Base-by-base conservation (phyloP, 2,797 vertebrate genomes). In the Anolis apletophallus region DNA sequence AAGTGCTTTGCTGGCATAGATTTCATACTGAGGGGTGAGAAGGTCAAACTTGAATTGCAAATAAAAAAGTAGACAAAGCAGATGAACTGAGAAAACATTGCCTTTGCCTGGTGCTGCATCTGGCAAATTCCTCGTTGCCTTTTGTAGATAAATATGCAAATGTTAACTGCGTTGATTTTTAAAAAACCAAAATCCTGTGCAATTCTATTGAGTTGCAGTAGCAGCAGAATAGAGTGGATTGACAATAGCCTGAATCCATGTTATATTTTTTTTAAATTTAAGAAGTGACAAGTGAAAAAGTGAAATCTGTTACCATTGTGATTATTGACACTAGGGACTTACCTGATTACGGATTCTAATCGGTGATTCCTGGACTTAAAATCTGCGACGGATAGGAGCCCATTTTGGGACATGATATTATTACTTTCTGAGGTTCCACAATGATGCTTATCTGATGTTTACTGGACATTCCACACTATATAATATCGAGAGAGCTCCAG, bases 71-170 rank as follows among this genome's bases (percentile, higher is more conserved):
- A 69, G 23, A 72, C 61, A 50, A 88, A 77, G 19, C 36, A 34
- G 1, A 61, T 87, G 57, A 83, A 87, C 21, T 32, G 84, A 89
- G 54, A 4, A 91, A 91, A 86, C 69, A 87, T 12, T 73, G 50
- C 0, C 0, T 72, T 87, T 50, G 57, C 79, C 26, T 46, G 78
- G 85, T 8, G 79, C 77, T 50, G 61, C 83, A 59, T 74, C 78
- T 68, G 54, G 52, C 54, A 87, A 52, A 85, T 73, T n/a, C 50
- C 11, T 77, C 81, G 23, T 32, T 83, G 32, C 36, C 50, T 17
- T 86, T 86, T 64, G 34, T 73, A 80, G 57, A 46, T 29, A 90
- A 93, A 83, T 29, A 90, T 3, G 21, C 17, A 88, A 86, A 75
- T 88, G 9, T 81, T n/a, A 86, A 92, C 72, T 50, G 64, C 7